Evolutionary conservation across 1,140 invertebrate species (phyloP), one percentile per base, ranked within the genome.

Genomic region (Lithobius niger): DNA sequence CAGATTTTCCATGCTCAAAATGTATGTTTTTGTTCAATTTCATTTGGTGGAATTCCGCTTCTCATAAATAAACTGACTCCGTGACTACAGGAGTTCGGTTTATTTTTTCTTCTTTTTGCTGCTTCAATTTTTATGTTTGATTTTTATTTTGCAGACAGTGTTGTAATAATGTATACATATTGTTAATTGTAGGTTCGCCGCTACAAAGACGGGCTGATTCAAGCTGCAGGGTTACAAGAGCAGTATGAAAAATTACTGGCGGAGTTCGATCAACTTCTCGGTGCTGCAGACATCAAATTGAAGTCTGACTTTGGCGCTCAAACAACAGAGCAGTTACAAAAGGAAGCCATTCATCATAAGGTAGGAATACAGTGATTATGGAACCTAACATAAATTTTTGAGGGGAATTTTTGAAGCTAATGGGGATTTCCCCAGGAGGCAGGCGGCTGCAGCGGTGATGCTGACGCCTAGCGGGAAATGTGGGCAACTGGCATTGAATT

Each of bases 231-330:
- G 16, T 59, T 64, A 1, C 64, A 69, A 57, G 64, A 64, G 25
- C 69, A 71, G 61, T 71, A 70, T 60, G 64, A 69, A 57, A 67
- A 67, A 54, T 60, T 71, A 57, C 54, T 71, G 25, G 57, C 64
- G 16, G 69, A 70, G 36, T 70, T 64, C 49, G 61, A 61, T 19
- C 63, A 66, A 27, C 68, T 69, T 57, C 57, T 71, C 44, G 65
- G 67, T 26, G 68, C 67, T 48, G 69, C 69, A 26, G 57, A 69
- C 27, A 61, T 63, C 19, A 71, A 70, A 60, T 59, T 69, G 15
- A 58, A 60, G 27, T 52, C 61, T 6, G 66, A 66, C 13, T 55
- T 69, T 50, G 60, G 64, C 6, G 63, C 62, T 15, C 53, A 57
- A 15, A 64, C 67, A 47, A 56, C 67, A 4, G 55, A 60, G 19